Base-by-base conservation (phyloP, 2,113 vertebrate species). In the Cyprinodon tularosa region DNA sequence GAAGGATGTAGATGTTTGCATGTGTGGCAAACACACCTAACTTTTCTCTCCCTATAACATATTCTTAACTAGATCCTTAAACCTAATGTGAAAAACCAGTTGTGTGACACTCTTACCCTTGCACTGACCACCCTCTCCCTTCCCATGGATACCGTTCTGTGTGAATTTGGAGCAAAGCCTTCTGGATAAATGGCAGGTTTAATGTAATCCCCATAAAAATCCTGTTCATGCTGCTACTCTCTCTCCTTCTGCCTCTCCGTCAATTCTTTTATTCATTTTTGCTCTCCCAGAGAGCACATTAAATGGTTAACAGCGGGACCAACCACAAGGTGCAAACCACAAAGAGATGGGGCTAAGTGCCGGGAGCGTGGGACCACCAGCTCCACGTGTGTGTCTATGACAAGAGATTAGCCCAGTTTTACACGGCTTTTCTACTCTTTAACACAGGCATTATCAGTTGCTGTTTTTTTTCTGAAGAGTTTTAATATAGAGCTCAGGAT, bases 191-290 rank as follows among this genome's bases (percentile, higher is more conserved):
- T 92, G 87, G 83, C 87, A 87, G 89, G 83, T 93, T 94, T 93
- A 93, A 92, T 90, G 87, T 94, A 94, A 95, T 93, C 93, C 91
- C 82, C 88, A 85, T 92, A 90, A 93, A 94, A 94, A 92, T 87
- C 90, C 83, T 78, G 84, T 85, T 92, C 89, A 89, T 84, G 87
- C 89, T 89, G 90, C 83, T 86, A 88, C 90, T 88, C 88, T 90
- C 90, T 87, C 83, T 84, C 72, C 66, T 83, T 90, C 84, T 78
- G 71, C 78, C 69, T 84, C 81, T 85, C 75, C 9, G 64, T 86
- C 79, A 78, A 76, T 77, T 76, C 81, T 87, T 88, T 85, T 82
- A 81, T 80, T 81, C 61, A 17, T 36, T 40, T 74, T 72, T 69
- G 82, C 85, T 87, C 89, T 83, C 90, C 88, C 88, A 86, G 78